These are phyloP conservation scores for Bubalus kerabau DNA, from an alignment of 2,113 vertebrate species.

Conservation along the genomic window DNA sequence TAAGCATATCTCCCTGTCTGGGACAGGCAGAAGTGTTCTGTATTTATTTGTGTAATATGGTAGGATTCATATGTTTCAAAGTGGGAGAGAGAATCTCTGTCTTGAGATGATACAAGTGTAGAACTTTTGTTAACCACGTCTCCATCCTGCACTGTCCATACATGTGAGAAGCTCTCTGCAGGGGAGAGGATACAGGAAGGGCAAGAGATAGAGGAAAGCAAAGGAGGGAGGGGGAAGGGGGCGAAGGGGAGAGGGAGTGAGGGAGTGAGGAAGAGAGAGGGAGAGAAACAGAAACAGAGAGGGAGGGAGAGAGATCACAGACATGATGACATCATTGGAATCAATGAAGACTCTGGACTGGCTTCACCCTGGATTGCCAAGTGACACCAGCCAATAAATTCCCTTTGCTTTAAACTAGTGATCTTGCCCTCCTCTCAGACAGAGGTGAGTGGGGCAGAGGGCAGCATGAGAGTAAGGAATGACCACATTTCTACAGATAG, in stretches of 20 bases:
- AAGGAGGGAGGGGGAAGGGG: neutral
- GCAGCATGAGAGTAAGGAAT: neutral
- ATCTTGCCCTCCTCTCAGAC: neutral
- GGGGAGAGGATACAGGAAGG: neutral
- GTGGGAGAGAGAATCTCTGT: neutral
- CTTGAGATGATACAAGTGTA: neutral
- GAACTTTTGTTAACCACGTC: neutral
- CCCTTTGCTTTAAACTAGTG: neutral
- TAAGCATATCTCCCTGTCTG: neutral
- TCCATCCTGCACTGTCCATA: neutral
- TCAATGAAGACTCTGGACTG: neutral
- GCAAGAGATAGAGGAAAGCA: neutral
- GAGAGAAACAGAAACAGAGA: no score
- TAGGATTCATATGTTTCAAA: neutral
- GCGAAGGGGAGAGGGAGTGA: neutral
- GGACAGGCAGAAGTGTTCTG: neutral
- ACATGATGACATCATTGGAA: slow-evolving; percentile 6
- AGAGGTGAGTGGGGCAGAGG: neutral
- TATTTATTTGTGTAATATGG: neutral
- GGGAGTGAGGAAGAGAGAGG: neutral
- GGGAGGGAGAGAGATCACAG: neutral
- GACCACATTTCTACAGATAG: neutral
- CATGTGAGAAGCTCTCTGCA: neutral
- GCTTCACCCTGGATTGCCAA: slow-evolving; percentile 21
- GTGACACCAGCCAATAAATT: slow-evolving; percentile 27